phyloP scores from a whole-genome alignment of 2,113 vertebrate genomes.

The Heteronetta atricapilla region DNA sequence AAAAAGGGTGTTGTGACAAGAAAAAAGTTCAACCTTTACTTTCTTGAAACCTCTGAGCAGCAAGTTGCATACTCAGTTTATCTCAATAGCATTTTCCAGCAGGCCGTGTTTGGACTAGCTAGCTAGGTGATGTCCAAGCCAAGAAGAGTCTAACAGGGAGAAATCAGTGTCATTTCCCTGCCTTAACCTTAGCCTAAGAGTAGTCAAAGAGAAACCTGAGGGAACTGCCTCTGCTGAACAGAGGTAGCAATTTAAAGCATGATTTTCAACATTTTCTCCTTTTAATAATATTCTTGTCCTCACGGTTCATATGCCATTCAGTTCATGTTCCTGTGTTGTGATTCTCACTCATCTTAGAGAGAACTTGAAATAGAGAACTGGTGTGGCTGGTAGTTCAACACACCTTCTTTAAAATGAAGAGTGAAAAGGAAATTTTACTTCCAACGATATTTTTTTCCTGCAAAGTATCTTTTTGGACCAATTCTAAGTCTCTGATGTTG shows the following conservation, averaged over 20 bases:
- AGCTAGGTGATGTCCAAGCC: neutral
- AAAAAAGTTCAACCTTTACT: neutral
- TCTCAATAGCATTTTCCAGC: neutral
- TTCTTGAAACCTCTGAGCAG: neutral
- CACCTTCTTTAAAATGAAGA: neutral
- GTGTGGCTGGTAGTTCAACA: neutral
- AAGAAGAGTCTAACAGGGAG: neutral
- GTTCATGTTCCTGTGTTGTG: neutral
- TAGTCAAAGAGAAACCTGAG: neutral
- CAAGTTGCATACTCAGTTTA: neutral
- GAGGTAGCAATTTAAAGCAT: neutral
- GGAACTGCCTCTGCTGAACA: neutral
- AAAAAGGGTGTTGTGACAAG: neutral
- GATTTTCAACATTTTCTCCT: neutral
- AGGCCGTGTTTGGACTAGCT: neutral
- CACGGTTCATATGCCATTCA: neutral
- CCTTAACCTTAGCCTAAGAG: neutral
- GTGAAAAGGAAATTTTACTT: neutral
- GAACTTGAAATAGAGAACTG: neutral
- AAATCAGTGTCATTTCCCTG: neutral
- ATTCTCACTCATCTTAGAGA: neutral
- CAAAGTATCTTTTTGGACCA: neutral
- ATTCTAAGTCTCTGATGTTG: neutral
- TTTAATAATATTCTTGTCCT: neutral
- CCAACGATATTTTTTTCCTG: neutral